A percentile compares a stretch with the other conserved stretches of the same genome.
phyloP scores from a whole-genome alignment of 2,113 vertebrate species.

The Urocitellus parryii region DNA sequence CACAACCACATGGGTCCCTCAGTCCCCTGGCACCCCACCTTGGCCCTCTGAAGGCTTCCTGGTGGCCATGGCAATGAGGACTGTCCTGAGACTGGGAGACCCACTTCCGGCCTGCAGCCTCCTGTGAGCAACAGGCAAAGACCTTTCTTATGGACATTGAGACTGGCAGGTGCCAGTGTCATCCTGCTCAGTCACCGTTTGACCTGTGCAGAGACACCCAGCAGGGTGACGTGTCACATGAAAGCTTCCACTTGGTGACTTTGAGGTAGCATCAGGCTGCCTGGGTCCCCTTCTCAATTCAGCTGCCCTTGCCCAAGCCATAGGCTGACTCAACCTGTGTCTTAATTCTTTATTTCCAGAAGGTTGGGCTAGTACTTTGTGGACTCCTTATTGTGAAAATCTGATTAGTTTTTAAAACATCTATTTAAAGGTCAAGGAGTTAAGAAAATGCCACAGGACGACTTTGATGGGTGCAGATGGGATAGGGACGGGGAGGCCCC shows the following conservation, averaged over 20 bases:
- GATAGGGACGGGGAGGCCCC: rapidly evolving
- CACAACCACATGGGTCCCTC: rapidly evolving
- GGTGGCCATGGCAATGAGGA: neutral
- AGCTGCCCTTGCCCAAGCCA: neutral
- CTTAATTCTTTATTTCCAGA: neutral
- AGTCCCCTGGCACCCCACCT: rapidly evolving
- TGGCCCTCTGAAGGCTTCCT: neutral
- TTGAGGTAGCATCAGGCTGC: rapidly evolving
- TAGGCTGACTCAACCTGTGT: neutral
- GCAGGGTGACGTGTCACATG: rapidly evolving
- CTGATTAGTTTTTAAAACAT: neutral
- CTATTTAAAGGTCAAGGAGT: neutral
- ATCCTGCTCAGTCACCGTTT: neutral
- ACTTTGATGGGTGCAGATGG: neutral
- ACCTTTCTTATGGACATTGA: neutral
- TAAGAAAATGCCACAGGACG: neutral
- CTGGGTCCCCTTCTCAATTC: neutral
- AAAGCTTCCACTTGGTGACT: neutral
- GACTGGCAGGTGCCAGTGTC: neutral
- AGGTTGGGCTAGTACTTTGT: neutral
- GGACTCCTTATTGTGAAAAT: neutral
- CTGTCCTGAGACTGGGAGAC: neutral
- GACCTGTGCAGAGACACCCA: neutral
- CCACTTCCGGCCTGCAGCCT: neutral
- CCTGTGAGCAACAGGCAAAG: neutral